Evolutionary conservation across 1,140 invertebrate genomes (phyloP).

Genomic region (Drosophila sproati): DNA sequence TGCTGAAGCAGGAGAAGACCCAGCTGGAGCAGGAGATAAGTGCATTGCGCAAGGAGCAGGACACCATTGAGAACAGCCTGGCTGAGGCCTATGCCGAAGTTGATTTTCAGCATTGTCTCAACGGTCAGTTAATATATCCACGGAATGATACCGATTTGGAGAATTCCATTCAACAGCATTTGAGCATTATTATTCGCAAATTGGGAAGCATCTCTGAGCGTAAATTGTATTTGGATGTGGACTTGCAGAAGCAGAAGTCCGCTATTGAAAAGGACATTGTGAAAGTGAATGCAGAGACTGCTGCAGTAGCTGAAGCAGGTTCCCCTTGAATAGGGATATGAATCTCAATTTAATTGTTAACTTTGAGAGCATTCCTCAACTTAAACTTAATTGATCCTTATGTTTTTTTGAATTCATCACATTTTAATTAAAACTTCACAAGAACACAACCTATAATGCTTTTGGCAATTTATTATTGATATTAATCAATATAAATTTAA

Average conservation of each 20-base stretch:
- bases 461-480: no score
- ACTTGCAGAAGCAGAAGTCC: constrained; percentile 50
- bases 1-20: constrained; percentile 22
- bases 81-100: constrained; percentile 60
- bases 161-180: constrained; percentile 37
- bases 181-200: constrained; percentile 41
- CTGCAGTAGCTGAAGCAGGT: constrained; percentile 28
- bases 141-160: constrained; percentile 41
- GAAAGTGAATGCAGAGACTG: constrained; percentile 45
- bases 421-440: not conserved
- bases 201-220: constrained; percentile 40
- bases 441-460: no score
- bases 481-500: no score
- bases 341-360: not conserved
- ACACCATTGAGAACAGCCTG: constrained; percentile 47
- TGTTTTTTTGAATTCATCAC: not conserved
- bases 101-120: constrained; percentile 47
- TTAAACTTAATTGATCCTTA: not conserved
- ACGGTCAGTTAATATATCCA: constrained; percentile 6
- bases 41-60: constrained; percentile 47
- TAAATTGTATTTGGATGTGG: constrained; percentile 45
- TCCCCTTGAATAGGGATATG: not conserved
- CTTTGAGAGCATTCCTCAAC: no score
- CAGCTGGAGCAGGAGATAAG: constrained; percentile 44
- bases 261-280: constrained; percentile 55